Evolutionary conservation across 2,113 vertebrate genomes (phyloP), one percentile per base, ranked within the genome.

Genomic region (Lampris incognitus): DNA sequence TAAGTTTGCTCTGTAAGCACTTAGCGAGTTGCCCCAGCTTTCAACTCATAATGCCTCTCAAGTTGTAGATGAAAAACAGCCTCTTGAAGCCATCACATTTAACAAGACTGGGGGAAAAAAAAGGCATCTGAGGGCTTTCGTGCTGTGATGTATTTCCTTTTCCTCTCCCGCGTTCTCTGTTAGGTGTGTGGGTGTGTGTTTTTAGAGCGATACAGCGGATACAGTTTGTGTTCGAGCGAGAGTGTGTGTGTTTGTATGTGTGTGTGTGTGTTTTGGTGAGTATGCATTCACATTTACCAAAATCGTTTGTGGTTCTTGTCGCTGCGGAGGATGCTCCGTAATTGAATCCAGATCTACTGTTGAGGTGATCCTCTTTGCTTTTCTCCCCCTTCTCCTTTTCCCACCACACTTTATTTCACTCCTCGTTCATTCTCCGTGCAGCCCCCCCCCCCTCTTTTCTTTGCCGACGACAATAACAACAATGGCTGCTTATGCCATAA

Each of bases 401-500:
- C 57, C 60, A 13, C 13, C 10, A 3, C 36, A 49, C 60, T 66
- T 85, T 66, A 44, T 13, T 50, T 76, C 65, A 13, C 39, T 61
- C 39, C 68, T 65, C 44, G 37, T 49, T 65, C 46, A 65, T 36
- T 37, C 24, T 50, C 44, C 42, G 24, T 24, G 24, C 62, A 49
- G 2, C 70, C 2, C 13, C 4, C 54, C 8, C 63, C 50, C 44
- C 40, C 36, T 71, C 42, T 61, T 77, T 76, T 74, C 79, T 79
- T 66, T 41, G 2, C 75, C n/a, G 52, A 74, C 66, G 50, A 80
- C 87, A 91, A 83, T 78, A 87, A 83, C 79, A 85, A 89, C 88
- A 88, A 86, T 79, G 81, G 85, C 85, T 87, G 79, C 77, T 92
- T 89, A 86, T 87, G 69, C 62, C 55, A 11, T 88, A 89, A 92